Evolutionary conservation across 2,797 vertebrate species (phyloP).

Genomic region (Acridotheres tristis): DNA sequence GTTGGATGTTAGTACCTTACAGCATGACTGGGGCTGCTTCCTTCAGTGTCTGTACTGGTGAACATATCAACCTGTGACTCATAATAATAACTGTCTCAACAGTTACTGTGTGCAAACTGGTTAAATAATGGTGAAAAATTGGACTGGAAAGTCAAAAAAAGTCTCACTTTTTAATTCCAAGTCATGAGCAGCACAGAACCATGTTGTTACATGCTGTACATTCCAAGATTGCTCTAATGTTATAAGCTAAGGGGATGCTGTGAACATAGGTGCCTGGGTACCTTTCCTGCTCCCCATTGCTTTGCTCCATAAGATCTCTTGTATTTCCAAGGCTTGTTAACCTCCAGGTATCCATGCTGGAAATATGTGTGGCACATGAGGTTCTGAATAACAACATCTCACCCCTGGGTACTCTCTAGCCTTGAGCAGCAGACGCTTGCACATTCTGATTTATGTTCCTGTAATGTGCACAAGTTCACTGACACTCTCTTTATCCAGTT

Average conservation of each 20-base stretch:
- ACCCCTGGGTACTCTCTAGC: too few species aligned
- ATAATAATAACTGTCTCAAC: not conserved
- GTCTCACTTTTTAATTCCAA: not conserved
- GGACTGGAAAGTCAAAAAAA: not conserved
- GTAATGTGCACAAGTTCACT: not conserved
- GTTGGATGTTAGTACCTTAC: not conserved
- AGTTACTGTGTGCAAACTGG: not conserved
- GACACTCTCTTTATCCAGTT: not conserved
- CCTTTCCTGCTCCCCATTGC: not conserved
- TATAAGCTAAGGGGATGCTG: not conserved
- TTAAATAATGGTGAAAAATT: not conserved
- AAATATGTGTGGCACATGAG: not conserved
- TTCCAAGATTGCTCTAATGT: not conserved
- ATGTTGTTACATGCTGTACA: accelerated
- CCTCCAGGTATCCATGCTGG: not conserved
- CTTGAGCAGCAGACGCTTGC: not conserved
- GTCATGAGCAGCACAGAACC: not conserved
- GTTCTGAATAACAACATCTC: not conserved
- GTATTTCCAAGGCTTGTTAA: not conserved
- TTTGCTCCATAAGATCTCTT: not conserved
- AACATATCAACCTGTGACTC: not conserved
- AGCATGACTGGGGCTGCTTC: not conserved
- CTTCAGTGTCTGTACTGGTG: not conserved
- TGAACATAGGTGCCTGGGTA: not conserved
- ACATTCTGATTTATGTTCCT: not conserved